phyloP scores from a whole-genome alignment of 2,888 invertebrate species.

The Melipona bicolor region DNA sequence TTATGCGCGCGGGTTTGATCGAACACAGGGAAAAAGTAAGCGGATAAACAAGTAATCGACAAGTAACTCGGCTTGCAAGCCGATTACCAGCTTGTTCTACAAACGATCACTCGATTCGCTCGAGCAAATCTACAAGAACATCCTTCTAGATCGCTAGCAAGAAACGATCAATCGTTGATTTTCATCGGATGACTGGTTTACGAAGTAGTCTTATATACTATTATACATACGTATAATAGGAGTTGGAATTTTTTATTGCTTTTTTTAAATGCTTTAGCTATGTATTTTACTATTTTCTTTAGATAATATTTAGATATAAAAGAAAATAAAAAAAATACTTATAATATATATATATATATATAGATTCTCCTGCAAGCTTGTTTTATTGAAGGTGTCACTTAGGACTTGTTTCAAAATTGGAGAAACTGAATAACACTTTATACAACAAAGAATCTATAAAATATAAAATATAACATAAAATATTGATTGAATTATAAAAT shows the following conservation, averaged over 20 bases:
- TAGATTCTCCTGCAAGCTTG: no score
- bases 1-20: conserved; percentile 33
- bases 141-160: conserved; percentile 27
- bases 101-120: conserved; percentile 42
- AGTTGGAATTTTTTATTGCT: background rate
- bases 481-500: no score
- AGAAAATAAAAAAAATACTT: no score
- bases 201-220: background rate
- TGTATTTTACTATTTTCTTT: no score
- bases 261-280: no score
- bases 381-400: no score
- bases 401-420: no score
- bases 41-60: conserved; percentile 57
- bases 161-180: conserved; percentile 31
- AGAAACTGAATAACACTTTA: no score
- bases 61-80: conserved; percentile 50
- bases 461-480: no score
- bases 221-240: background rate
- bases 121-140: conserved; percentile 27
- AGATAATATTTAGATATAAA: no score
- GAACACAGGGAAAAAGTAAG: conserved; percentile 15
- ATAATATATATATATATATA: no score
- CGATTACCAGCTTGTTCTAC: conserved; percentile 55
- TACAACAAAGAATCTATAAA: no score
- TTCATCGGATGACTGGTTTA: conserved; percentile 10